A percentile compares a stretch with the other conserved stretches of the same genome.
Conservation (phyloP, 2,888 invertebrate species). For the Drosophila kuntzei region DNA sequence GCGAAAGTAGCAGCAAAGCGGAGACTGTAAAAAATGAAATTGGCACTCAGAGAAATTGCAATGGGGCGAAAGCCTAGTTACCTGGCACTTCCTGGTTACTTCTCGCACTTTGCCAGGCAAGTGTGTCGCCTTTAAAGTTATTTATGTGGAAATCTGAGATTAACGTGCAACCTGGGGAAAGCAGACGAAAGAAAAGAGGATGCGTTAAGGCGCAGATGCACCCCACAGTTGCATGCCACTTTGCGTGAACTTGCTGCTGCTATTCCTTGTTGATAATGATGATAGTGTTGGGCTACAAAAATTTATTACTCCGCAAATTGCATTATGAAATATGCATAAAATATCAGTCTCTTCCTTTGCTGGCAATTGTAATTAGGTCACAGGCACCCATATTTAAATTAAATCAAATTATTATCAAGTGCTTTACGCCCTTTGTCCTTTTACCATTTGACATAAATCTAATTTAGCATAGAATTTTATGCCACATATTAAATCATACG, state of each 20-base stretch:
- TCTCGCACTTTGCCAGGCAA: constrained; percentile 30
- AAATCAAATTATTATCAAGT: constrained; percentile 51
- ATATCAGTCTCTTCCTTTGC: constrained; percentile 12
- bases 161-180: constrained; percentile 62
- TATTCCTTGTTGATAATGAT: constrained; percentile 71
- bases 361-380: constrained; percentile 44
- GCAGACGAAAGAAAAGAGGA: not conserved
- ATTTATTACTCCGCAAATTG: constrained; percentile 77
- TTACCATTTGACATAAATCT: constrained; percentile 16
- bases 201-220: constrained; percentile 55
- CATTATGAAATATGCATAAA: constrained; percentile 82
- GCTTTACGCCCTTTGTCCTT: constrained; percentile 12
- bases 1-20: constrained; percentile 44
- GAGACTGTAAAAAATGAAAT: constrained; percentile 61
- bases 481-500: not conserved
- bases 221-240: not conserved
- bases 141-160: constrained; percentile 79
- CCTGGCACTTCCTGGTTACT: constrained; percentile 21
- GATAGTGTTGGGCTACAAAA: constrained; percentile 66
- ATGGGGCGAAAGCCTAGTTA: constrained; percentile 36
- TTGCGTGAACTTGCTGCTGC: constrained; percentile 1
- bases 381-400: constrained; percentile 38
- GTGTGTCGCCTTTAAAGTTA: constrained; percentile 78
- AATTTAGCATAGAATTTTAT: constrained; percentile 7
- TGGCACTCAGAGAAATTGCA: constrained; percentile 77